phyloP scores from a whole-genome alignment of 2,113 vertebrate genomes.

The Collichthys lucidus region DNA sequence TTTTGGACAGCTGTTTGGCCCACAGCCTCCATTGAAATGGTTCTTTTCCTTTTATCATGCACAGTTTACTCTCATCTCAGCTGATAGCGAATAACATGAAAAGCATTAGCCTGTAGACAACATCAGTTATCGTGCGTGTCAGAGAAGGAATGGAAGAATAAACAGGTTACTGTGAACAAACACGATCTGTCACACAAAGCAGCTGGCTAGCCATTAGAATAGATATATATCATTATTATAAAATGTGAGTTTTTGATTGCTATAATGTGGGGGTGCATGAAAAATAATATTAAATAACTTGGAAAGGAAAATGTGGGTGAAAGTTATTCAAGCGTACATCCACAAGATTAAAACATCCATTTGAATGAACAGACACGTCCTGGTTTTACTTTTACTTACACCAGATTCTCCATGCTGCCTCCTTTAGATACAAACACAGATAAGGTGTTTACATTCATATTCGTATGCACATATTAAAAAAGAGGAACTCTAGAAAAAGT shows the following conservation, averaged over 20 bases:
- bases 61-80: conserved; percentile 40
- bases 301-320: not conserved
- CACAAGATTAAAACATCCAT: not conserved
- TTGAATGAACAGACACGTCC: not conserved
- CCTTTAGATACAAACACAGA: not conserved
- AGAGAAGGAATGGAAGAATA: not conserved
- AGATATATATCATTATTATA: not conserved
- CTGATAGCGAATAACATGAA: conserved; percentile 56
- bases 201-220: not conserved
- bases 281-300: not conserved
- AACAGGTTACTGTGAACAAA: not conserved
- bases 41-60: conserved; percentile 31
- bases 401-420: not conserved
- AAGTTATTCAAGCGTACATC: not conserved
- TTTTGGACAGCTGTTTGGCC: conserved; percentile 44
- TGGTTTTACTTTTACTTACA: not conserved
- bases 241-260: no score
- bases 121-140: conserved; percentile 18
- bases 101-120: conserved; percentile 45
- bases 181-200: no score
- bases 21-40: conserved; percentile 48
- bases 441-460: no score
- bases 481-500: no score
- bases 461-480: not conserved
- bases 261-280: not conserved